Base-by-base conservation (phyloP, 2,888 invertebrate species). In the Nomada fucata region DNA sequence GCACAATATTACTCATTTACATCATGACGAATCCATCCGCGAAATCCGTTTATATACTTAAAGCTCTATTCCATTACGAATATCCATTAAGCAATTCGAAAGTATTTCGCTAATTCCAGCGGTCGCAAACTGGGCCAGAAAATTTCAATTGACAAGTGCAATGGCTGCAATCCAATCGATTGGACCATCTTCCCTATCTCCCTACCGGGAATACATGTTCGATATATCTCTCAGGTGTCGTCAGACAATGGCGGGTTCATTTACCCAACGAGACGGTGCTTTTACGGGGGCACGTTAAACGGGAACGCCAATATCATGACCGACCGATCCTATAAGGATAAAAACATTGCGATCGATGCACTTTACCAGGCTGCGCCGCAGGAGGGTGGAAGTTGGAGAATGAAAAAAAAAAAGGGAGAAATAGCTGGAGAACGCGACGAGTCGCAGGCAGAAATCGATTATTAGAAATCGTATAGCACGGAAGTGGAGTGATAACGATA, bases 381-480 rank as follows among this genome's bases (percentile, higher is more conserved):
- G 20, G 36, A 52, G 15, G 5, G 23, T 0, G 23, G 55, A 20
- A 23, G 15, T 3, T 15, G 11, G 23, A 18, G 2, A n/a, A 2
- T 0, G 10, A n/a, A 18, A 26, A n/a, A 29, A 26, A 47, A 47
- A 29, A 1, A 55, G 26, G 9, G 13, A 42, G n/a, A 47, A 5
- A 15, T 10, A 50, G 59, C 29, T 36, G 2, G 47, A 72, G 75
- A 67, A 68, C 44, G 53, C 26, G 57, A 2, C 26, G 65, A 74
- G 67, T 29, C 63, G 20, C 52, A 23, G 47, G 5, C 29, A 59
- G 61, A 50, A 76, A 80, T 80, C 78, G 65, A 87, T 87, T 80
- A 78, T 83, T 61, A 80, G 74, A 72, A 76, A 87, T 78, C 80
- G 76, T 53, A 52, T 50, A 18, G 11, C 69, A 29, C 57, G 29